Evolutionary conservation across 2,797 vertebrate genomes (phyloP), one percentile per base, ranked within the genome.

Genomic region (Sparus aurata): DNA sequence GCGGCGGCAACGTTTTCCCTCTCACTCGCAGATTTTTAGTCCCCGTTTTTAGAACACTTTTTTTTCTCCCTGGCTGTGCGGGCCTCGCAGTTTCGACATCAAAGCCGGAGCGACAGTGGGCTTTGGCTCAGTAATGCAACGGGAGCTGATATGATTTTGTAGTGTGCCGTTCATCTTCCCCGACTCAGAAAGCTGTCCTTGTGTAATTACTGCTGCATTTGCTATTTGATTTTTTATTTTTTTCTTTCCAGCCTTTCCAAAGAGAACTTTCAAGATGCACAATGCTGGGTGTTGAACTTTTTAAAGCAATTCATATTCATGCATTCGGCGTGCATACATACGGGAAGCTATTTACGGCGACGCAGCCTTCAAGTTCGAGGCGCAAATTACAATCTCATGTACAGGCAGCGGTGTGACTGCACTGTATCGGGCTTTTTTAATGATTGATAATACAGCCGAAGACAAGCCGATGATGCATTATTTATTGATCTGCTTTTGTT

Each of bases 401-500:
- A 46, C 13, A 64, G 57, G 55, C 25, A 70, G 81, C 59, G 12
- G 45, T 62, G 50, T 22, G 18, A 61, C 61, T 38, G 75, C 27
- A 59, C 52, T 69, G 73, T 80, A 75, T 74, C 6, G 53, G 30
- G 46, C 38, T 3, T 82, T 82, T 88, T 88, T 81, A 92, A 86
- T 82, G 85, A 91, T 82, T 80, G 84, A 84, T 91, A 81, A 67
- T 88, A 90, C 82, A 74, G 72, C 71, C 43, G 63, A 89, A 80
- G 78, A 89, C 79, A 76, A 86, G 89, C 81, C 66, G 74, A 84
- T 62, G 74, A 79, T 91, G 78, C 79, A 92, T 92, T 88, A 91
- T 91, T 89, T 83, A 89, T 88, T 30, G 64, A 75, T 75, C 75
- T 81, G 83, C 64, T 82, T 86, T 82, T 79, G 75, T 85, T 91